Base-by-base conservation (phyloP, 2,113 vertebrate genomes). In the Physeter macrocephalus region DNA sequence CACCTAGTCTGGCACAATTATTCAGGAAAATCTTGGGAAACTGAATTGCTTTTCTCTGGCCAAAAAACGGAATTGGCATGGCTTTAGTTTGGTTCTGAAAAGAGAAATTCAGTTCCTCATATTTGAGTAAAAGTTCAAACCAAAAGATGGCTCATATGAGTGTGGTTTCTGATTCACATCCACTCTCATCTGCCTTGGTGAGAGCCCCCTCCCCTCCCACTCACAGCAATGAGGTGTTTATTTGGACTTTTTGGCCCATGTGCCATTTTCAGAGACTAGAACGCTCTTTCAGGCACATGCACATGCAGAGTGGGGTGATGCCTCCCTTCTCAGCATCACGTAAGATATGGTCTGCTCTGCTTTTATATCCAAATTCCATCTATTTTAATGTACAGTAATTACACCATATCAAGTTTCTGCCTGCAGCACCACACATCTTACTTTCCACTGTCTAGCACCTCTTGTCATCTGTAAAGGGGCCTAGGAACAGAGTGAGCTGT, bases 351-450 rank as follows among this genome's bases (percentile, higher is more conserved):
- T 61, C 78, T 98, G 98, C 97, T 97, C 92, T 88, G 97, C 90
- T 98, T 97, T 96, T 86, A 81, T 97, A 97, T 98, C 98, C 98
- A 98, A 98, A 98, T 94, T 97, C 96, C 86, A 95, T 98, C 98
- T 99, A 97, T 98, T 98, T 99, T 98, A 98, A 98, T 97, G 97
- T 94, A 95, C 95, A 97, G 96, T 98, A 98, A 98, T 98, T 98
- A 97, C 87, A 97, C 87, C 91, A 95, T 96, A 96, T 97, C 98
- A 82, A 93, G 98, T 98, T 98, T 97, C 98, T 96, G 97, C 96
- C 96, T 94, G 25, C 81, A 72, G 84, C 95, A 88, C 95, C 96
- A 97, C 97, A 96, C 94, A 72, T 98, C 97, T 96, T 64, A 82
- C 46, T 95, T 85, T 90, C 31, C 62, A 64, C 93, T 4, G 95